Percentiles rank a stretch among this genome's conserved stretches.
Conservation (phyloP, 2,888 invertebrate genomes). For the Xestobium rufovillosum region DNA sequence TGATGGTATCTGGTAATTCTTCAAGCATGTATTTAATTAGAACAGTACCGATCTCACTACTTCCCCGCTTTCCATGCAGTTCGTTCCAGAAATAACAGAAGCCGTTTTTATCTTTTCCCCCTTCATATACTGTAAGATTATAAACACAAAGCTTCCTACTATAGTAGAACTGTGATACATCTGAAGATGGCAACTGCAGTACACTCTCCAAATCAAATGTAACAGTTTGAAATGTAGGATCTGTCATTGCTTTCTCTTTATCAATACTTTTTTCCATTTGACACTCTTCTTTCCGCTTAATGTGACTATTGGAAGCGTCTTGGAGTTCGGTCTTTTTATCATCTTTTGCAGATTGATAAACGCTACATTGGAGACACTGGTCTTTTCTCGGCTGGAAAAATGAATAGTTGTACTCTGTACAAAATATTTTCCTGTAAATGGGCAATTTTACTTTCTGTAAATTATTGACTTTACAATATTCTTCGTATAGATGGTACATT, state of each 20-base stretch:
- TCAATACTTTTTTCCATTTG: background rate
- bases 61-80: too few relatives aligned
- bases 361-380: too few relatives aligned
- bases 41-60: too few relatives aligned
- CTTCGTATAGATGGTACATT: background rate
- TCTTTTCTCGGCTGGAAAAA: slow-evolving; percentile 1
- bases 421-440: background rate
- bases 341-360: background rate
- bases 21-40: too few relatives aligned
- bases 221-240: background rate
- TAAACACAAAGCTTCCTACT: background rate
- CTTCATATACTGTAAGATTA: slow-evolving; percentile 2
- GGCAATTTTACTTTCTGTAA: background rate
- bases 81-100: too few relatives aligned
- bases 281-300: background rate
- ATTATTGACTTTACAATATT: background rate
- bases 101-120: too few relatives aligned
- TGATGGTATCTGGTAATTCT: too few relatives aligned
- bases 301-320: background rate
- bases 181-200: background rate
- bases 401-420: background rate
- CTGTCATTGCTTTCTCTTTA: background rate
- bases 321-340: too few relatives aligned
- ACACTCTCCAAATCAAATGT: slow-evolving; percentile 1
- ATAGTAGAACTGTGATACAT: background rate